A percentile compares a stretch with the other conserved stretches of the same genome.
Evolutionary conservation across 2,113 vertebrate species (phyloP).

Genomic region (Choloepus hoffmanni): DNA sequence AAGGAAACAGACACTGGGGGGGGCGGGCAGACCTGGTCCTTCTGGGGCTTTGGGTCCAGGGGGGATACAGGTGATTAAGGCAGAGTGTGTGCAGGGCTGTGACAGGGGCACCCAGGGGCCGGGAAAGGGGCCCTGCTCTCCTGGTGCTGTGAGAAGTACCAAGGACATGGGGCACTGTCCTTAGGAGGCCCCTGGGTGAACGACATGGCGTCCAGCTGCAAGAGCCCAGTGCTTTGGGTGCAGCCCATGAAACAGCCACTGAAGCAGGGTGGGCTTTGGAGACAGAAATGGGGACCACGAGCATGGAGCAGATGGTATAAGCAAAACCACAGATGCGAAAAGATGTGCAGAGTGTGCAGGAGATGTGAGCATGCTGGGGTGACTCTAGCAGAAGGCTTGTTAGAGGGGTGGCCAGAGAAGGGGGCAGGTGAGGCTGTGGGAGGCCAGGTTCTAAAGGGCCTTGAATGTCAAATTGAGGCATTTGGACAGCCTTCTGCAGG

Average conservation of each 20-base stretch:
- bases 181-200: neutral
- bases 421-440: neutral
- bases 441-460: neutral
- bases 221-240: neutral
- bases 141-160: neutral
- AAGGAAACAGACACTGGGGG: neutral
- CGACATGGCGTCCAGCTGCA: neutral
- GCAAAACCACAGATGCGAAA: neutral
- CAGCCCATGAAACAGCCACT: accelerated
- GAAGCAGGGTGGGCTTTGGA: neutral
- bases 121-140: accelerated
- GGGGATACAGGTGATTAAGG: too few species aligned
- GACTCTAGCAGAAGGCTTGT: accelerated
- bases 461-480: neutral
- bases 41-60: neutral
- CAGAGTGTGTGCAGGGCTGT: accelerated
- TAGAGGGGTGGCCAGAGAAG: neutral
- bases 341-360: accelerated
- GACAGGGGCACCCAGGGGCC: neutral
- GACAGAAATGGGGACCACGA: neutral
- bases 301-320: neutral
- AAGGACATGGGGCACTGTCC: neutral
- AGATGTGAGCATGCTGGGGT: neutral
- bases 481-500: neutral
- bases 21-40: neutral